These are phyloP conservation scores for Pygocentrus nattereri DNA, from an alignment of 2,797 vertebrate species.

Conservation along the genomic window DNA sequence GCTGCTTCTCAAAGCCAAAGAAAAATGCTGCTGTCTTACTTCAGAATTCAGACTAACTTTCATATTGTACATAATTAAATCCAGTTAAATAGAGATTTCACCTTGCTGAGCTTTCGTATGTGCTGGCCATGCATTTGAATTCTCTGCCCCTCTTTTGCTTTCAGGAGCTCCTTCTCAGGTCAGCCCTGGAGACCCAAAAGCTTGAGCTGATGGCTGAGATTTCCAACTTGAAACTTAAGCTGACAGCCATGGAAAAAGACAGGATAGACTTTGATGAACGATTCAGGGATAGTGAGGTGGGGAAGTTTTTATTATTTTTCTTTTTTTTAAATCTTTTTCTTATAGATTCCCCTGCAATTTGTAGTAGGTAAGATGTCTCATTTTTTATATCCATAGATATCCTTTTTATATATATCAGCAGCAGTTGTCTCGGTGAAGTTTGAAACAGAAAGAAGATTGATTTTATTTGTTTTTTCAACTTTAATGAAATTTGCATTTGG, in stretches of 20 bases:
- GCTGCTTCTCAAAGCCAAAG: not conserved
- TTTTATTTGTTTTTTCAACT: not conserved
- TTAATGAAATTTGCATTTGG: conserved; percentile 16
- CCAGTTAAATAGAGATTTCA: not conserved
- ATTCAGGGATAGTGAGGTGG: conserved; percentile 92
- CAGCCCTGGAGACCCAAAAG: conserved; percentile 93
- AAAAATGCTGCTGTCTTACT: not conserved
- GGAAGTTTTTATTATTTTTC: conserved; percentile 26
- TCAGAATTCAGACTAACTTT: not conserved
- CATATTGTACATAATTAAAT: not conserved
- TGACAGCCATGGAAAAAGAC: conserved; percentile 89
- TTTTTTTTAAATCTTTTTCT: not conserved
- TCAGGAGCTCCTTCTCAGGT: conserved; percentile 93
- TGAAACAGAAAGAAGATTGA: conserved; percentile 19
- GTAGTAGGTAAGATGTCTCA: not conserved
- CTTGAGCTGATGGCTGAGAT: conserved; percentile 93
- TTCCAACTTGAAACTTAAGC: conserved; percentile 93
- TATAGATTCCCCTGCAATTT: not conserved
- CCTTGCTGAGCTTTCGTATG: not conserved
- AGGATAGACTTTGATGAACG: conserved; percentile 87
- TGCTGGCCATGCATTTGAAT: not conserved
- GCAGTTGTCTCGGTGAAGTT: not conserved
- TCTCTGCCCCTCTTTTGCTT: conserved; percentile 17
- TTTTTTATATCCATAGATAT: not conserved
- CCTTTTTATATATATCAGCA: not conserved